phyloP scores from a whole-genome alignment of 2,888 invertebrate species.

The Plagodis pulveraria region DNA sequence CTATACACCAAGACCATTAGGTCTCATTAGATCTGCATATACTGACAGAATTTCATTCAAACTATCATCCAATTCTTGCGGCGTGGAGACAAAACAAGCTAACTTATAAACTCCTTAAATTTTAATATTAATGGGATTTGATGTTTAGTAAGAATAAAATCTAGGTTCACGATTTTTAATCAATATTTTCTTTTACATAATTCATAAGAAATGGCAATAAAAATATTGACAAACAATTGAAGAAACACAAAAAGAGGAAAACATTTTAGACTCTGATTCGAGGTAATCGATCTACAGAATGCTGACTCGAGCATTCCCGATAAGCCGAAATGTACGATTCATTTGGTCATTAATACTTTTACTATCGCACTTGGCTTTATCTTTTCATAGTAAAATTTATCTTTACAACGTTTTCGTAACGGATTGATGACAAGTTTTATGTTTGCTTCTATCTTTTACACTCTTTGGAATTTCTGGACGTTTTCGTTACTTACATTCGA shows the following conservation, averaged over 20 bases:
- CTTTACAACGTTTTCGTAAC: conserved; percentile 36
- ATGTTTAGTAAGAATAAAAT: no score
- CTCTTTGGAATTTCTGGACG: conserved; percentile 12
- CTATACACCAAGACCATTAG: no score
- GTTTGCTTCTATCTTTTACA: conserved; percentile 15
- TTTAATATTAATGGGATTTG: no score
- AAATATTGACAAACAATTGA: no score
- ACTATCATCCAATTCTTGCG: no score
- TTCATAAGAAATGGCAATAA: no score
- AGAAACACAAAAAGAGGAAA: conserved; percentile 16
- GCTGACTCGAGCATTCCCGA: conserved; percentile 64
- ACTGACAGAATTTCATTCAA: no score
- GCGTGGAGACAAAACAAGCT: no score
- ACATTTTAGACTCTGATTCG: conserved; percentile 44
- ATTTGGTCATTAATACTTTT: conserved; percentile 60
- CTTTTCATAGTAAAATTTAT: conserved; percentile 34
- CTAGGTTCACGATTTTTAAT: no score
- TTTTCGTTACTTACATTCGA: not conserved
- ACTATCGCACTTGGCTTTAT: conserved; percentile 34
- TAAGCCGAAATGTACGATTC: conserved; percentile 59
- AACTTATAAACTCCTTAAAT: no score
- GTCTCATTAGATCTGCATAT: no score
- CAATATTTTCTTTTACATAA: no score
- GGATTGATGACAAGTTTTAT: conserved; percentile 37
- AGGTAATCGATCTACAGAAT: conserved; percentile 63